Base-by-base conservation (phyloP, 2,797 vertebrate genomes). In the Rachycentron canadum region DNA sequence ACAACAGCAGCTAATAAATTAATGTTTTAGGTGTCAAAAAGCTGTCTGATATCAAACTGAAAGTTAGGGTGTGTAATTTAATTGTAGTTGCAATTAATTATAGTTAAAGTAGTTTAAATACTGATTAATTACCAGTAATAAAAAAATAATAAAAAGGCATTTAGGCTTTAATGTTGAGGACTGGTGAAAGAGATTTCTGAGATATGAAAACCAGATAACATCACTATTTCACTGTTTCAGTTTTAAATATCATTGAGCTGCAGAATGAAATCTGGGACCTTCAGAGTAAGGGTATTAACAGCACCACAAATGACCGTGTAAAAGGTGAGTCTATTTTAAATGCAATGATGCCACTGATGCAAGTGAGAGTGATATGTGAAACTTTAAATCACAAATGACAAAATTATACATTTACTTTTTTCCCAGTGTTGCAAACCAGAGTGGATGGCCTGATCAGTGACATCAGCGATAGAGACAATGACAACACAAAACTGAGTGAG, bases 401-500 rank as follows among this genome's bases (percentile, higher is more conserved):
- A 45, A 67, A 66, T 36, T 25, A 2, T 19, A 53, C 41, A 65
- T 41, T 17, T 26, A 26, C 25, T 26, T 71, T 56, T 66, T 30
- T 9, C 14, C 7, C 53, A 92, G 90, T 32, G 4, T 16, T 86
- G 40, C 79, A 87, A 23, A 4, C 23, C 9, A 73, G 62, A 62
- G 6, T 91, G 19, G 32, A 80, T 1, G 17, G 0, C n/a, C 58
- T 84, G 7, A 21, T 85, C 21, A 0, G 0, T 38, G 10, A 69
- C 43, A 21, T 87, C 10, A 38, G 55, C 0, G 36, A 50, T 23
- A 5, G 7, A 6, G 30, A 1, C 0, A 28, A 56, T 0, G 76
- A 73, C 14, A 81, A 26, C 77, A 55, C 21, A 32, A 81, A 81
- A 30, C 68, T 72, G 47, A 53, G 91, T 91, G 71, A 87, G 89